Conservation (phyloP, 2,797 vertebrate species). For the Anguilla anguilla region DNA sequence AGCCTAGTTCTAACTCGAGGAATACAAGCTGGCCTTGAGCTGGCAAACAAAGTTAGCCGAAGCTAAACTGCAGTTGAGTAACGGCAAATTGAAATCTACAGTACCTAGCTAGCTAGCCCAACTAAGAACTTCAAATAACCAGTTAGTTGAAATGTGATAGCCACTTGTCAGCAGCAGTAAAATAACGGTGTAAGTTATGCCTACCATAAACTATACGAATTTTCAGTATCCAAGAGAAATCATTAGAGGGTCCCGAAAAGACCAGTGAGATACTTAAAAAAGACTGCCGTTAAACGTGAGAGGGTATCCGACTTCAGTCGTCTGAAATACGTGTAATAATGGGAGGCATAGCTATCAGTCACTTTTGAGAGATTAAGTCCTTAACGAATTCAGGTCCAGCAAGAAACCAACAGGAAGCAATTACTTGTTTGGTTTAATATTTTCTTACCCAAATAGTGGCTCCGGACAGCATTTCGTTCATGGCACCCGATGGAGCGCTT, state of each 20-base stretch:
- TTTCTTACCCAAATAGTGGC: slow-evolving; percentile 91
- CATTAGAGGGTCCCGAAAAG: no score
- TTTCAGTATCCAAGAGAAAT: no score
- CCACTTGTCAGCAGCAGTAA: neutral
- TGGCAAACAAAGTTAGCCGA: neutral
- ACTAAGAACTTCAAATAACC: neutral
- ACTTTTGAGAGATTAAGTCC: no score
- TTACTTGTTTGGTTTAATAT: neutral
- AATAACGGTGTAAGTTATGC: neutral
- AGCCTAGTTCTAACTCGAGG: neutral
- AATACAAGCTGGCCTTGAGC: neutral
- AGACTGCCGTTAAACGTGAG: no score
- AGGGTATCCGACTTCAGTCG: no score
- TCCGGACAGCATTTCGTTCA: slow-evolving; percentile 85
- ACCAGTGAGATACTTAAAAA: no score
- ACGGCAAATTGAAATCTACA: neutral
- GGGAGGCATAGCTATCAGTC: no score
- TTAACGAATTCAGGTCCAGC: neutral
- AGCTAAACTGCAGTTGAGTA: neutral
- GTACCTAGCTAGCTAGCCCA: neutral
- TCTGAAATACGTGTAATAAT: no score
- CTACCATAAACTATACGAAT: neutral
- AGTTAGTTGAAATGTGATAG: neutral
- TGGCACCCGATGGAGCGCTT: slow-evolving; percentile 88
- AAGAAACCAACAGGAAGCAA: neutral